Evolutionary conservation across 1,140 invertebrate species (phyloP), one percentile per base, ranked within the genome.

Genomic region (silkworm (Bombyx mori)): DNA sequence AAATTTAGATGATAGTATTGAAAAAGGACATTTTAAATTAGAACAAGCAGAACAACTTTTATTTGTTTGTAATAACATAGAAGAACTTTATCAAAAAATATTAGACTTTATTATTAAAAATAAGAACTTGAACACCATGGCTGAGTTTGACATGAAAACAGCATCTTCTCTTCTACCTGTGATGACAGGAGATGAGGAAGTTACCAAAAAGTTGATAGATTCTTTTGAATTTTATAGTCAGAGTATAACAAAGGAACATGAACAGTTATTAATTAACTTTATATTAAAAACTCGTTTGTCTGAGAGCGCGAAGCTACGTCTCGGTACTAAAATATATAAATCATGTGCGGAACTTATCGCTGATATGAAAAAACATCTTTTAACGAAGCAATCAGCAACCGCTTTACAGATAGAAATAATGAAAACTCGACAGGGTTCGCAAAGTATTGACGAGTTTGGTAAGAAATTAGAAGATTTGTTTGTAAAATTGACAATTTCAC

Each of bases 401-500:
- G 57, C 54, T 0, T 44, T 65, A n/a, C 57, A 65, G 42, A 6
- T 35, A 10, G n/a, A 63, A n/a, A 18, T 64, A 47, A 12, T 50
- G 18, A 44, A 52, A 8, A 44, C 35, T 1, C 22, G 12, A 9
- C 62, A 68, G 43, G 56, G 56, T 54, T 10, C 49, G 4, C 3
- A 1, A 46, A 54, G 44, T 44, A 68, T 63, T 18, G 52, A 61
- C n/a, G 57, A 66, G 2, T 69, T 48, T 52, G 67, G 63, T 52
- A 64, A 62, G 22, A n/a, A 62, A 57, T 10, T 64, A 9, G 55
- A 62, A 10, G 45, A 64, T 42, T 47, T 68, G 44, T 61, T 67
- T 59, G 52, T 58, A 8, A 45, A 68, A 10, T 51, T 68, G 43
- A 65, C 62, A 9, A 60, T 69, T 60, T 60, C 63, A 3, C 66